These are phyloP conservation scores for Melitaea athalia DNA, from an alignment of 2,888 invertebrate genomes.

Conservation along the genomic window DNA sequence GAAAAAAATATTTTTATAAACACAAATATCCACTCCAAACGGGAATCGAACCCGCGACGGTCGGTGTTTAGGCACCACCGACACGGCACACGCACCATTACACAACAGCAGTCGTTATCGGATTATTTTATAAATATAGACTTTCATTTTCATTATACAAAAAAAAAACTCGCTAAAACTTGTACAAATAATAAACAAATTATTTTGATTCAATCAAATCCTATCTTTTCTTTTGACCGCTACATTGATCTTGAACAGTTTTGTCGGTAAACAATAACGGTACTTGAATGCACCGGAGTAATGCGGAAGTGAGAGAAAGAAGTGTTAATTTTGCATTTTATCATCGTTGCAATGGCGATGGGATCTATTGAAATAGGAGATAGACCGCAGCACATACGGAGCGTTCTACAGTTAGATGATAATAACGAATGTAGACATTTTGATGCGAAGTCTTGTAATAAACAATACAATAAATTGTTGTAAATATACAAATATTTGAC, in stretches of 20 bases:
- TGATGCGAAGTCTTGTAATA: background rate
- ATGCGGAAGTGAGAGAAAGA: constrained; percentile 51
- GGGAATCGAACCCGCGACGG: too few species aligned
- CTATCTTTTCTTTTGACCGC: constrained; percentile 12
- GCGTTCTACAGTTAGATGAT: constrained; percentile 8
- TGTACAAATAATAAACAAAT: background rate
- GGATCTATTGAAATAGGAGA: constrained; percentile 15
- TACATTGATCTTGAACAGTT: constrained; percentile 25
- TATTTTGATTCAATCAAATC: background rate
- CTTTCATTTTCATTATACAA: too few species aligned
- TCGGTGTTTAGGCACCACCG: too few species aligned
- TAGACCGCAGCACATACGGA: background rate
- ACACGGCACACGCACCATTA: too few species aligned
- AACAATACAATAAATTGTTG: background rate
- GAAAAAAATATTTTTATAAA: too few species aligned
- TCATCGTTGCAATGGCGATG: constrained; percentile 29
- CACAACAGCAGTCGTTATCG: too few species aligned
- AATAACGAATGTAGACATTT: background rate
- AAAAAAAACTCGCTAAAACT: background rate
- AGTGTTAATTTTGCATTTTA: constrained; percentile 52
- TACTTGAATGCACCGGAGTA: constrained; percentile 41
- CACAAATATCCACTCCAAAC: too few species aligned
- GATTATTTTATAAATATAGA: too few species aligned
- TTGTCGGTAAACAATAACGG: constrained; percentile 40
- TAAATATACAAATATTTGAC: background rate